Conservation (phyloP, 2,113 vertebrate species). For the Sander lucioperca region DNA sequence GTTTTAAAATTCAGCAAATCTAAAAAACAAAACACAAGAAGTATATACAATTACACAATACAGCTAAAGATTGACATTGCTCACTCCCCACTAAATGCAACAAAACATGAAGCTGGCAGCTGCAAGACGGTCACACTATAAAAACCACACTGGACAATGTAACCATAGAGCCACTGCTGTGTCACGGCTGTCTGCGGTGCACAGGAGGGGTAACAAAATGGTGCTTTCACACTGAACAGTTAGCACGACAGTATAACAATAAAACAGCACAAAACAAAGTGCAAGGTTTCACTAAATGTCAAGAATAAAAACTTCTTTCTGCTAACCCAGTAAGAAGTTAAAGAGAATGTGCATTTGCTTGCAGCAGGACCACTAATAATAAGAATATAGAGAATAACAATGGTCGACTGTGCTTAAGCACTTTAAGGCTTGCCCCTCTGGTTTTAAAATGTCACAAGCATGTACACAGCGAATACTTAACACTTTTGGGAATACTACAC, state of each 20-base stretch:
- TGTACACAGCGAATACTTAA: conserved; percentile 22
- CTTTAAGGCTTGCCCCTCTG: neutral
- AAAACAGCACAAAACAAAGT: conserved; percentile 3
- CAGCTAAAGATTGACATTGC: conserved; percentile 1
- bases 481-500: conserved; percentile 37
- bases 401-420: neutral
- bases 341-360: neutral
- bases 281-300: neutral
- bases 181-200: conserved; percentile 36
- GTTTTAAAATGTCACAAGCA: conserved; percentile 3
- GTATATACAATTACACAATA: conserved; percentile 1
- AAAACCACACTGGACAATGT: conserved; percentile 31
- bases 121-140: conserved; percentile 14
- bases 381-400: neutral
- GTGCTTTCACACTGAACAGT: neutral
- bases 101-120: conserved; percentile 32
- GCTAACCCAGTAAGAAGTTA: neutral
- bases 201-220: conserved; percentile 12
- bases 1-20: neutral
- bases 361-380: neutral
- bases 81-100: neutral
- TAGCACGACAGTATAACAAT: neutral
- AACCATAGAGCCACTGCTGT: neutral
- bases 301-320: neutral
- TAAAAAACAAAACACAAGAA: neutral